Conservation (phyloP, 2,888 invertebrate species). For the Drosophila recens region DNA sequence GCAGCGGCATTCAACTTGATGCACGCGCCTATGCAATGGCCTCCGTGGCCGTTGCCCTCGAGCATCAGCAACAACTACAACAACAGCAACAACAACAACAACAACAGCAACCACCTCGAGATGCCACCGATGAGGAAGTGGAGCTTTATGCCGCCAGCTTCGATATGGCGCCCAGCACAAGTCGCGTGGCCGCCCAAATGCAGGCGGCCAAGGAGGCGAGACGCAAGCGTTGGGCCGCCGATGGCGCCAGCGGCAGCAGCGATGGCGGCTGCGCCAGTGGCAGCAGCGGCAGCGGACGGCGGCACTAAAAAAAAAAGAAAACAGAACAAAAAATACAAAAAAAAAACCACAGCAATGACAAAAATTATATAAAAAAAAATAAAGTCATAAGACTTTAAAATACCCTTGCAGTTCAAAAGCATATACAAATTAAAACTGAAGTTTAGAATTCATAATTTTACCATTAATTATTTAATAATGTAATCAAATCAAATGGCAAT, state of each 20-base stretch:
- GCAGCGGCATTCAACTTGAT: slow-evolving; percentile 45
- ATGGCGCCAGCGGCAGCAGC: slow-evolving; percentile 81
- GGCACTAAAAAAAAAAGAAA: slow-evolving; percentile 48
- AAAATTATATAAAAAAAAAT: not conserved
- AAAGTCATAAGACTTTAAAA: not conserved
- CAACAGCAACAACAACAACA: slow-evolving; percentile 33
- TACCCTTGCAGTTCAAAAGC: slow-evolving; percentile 21
- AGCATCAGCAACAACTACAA: slow-evolving; percentile 58
- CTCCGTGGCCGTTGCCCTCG: slow-evolving; percentile 72
- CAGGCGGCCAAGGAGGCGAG: slow-evolving; percentile 82
- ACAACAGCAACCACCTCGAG: slow-evolving; percentile 48
- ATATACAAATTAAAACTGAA: not conserved
- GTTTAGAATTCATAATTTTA: no score
- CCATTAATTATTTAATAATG: no score
- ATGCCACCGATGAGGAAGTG: slow-evolving; percentile 81
- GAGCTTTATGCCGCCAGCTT: slow-evolving; percentile 82
- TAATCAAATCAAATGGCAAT: no score
- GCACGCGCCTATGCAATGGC: slow-evolving; percentile 77
- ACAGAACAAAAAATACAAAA: not conserved
- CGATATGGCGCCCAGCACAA: slow-evolving; percentile 77
- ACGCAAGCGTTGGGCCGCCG: slow-evolving; percentile 80
- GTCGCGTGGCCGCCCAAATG: slow-evolving; percentile 82
- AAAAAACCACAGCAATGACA: not conserved
- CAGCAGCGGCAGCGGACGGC: slow-evolving; percentile 71
- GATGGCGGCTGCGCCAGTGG: slow-evolving; percentile 73